Evolutionary conservation across 2,797 vertebrate species (phyloP).

Genomic region (Decapterus maruadsi): DNA sequence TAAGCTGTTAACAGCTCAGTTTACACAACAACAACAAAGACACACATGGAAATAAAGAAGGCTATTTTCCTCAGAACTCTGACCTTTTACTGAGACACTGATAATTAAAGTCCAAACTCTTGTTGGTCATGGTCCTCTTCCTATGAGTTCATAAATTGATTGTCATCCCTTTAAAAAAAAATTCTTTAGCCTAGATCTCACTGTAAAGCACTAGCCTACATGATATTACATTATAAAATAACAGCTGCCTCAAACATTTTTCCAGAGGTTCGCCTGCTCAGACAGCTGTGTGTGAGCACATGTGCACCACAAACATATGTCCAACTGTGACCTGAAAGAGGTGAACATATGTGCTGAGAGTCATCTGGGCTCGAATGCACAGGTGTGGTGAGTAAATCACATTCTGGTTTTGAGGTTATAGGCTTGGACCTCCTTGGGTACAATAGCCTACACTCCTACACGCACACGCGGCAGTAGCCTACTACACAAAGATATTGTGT

Average conservation of each 20-base stretch:
- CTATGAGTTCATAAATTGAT: too few species aligned
- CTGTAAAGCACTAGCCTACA: too few species aligned
- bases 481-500: not conserved
- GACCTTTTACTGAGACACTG: too few species aligned
- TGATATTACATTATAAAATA: not conserved
- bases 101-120: too few species aligned
- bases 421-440: not conserved
- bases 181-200: too few species aligned
- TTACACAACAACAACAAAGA: too few species aligned
- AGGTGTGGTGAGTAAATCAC: slow-evolving; percentile 1
- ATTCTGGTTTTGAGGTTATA: not conserved
- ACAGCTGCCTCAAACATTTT: not conserved
- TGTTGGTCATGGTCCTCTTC: too few species aligned
- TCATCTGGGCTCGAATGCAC: not conserved
- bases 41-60: too few species aligned
- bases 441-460: not conserved
- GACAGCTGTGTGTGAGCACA: not conserved
- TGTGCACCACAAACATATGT: not conserved
- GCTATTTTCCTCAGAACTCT: too few species aligned
- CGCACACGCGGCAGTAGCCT: not conserved
- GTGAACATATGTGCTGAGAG: slow-evolving; percentile 7
- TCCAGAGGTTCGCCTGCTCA: not conserved
- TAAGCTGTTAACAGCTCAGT: too few species aligned
- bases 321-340: not conserved
- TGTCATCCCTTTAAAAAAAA: too few species aligned